These are phyloP conservation scores for Otis tarda DNA, from an alignment of 2,113 vertebrate genomes.

Conservation along the genomic window DNA sequence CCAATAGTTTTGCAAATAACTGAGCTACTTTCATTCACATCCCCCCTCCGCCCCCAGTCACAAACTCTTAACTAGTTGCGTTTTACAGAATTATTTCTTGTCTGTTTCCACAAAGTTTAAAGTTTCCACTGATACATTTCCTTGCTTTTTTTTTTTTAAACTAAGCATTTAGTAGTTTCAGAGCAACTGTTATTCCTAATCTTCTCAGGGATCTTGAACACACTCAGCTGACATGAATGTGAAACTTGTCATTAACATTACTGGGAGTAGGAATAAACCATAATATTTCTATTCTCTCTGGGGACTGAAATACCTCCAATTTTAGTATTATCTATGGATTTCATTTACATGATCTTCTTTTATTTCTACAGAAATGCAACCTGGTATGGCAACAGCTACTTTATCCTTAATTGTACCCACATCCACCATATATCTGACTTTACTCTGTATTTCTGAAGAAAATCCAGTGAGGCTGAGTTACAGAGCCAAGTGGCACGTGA, in stretches of 20 bases:
- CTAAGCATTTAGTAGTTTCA: neutral
- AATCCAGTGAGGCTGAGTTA: neutral
- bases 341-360: neutral
- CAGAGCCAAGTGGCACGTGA: accelerated
- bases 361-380: neutral
- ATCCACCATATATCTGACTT: neutral
- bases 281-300: neutral
- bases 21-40: neutral
- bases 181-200: neutral
- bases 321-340: neutral
- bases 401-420: neutral
- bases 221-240: neutral
- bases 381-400: neutral
- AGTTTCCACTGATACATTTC: neutral
- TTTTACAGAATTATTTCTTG: neutral
- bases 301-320: neutral
- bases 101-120: no score
- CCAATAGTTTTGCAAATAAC: neutral
- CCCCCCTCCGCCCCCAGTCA: neutral
- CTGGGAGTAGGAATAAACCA: neutral
- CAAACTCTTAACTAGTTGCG: neutral
- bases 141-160: neutral
- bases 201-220: neutral
- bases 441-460: neutral
- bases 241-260: neutral